A percentile compares a stretch with the other conserved stretches of the same genome.
phyloP scores from a whole-genome alignment of 2,888 invertebrate genomes.

The Rotaria magnacalcarata region DNA sequence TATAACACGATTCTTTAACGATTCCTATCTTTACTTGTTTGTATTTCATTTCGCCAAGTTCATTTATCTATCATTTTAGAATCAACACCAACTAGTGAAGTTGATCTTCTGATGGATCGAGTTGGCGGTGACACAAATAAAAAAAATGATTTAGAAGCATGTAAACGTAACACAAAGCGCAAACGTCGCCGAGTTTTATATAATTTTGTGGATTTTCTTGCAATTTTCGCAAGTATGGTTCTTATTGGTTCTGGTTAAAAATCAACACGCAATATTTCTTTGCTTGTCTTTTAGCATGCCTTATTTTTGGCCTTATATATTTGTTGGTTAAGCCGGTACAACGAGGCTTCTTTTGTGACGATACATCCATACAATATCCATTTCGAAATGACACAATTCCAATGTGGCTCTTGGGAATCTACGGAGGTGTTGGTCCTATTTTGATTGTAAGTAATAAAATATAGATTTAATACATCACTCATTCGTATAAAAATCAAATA shows the following conservation, averaged over 20 bases:
- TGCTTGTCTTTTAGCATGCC: not conserved
- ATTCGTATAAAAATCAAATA: too few species aligned
- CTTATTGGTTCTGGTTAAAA: too few species aligned
- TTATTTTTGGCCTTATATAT: not conserved
- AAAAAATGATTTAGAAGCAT: not conserved
- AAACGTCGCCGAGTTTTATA: not conserved
- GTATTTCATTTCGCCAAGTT: too few species aligned
- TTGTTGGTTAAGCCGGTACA: conserved; percentile 22
- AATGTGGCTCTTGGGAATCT: conserved; percentile 40
- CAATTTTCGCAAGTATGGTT: not conserved
- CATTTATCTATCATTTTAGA: not conserved
- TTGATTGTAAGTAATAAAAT: conserved; percentile 29
- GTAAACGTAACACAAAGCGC: too few species aligned
- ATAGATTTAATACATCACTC: not conserved
- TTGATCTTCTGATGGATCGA: not conserved
- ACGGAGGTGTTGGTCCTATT: conserved; percentile 36
- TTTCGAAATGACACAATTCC: conserved; percentile 41
- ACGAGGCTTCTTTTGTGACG: conserved; percentile 42
- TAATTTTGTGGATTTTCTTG: conserved; percentile 3
- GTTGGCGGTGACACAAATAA: not conserved
- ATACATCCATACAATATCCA: conserved; percentile 42
- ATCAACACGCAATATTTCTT: too few species aligned
- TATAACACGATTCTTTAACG: too few species aligned
- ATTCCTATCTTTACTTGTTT: too few species aligned
- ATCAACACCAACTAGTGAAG: not conserved